These are phyloP conservation scores for Armadillidium nasatum DNA, from an alignment of 1,140 invertebrate species.

Conservation along the genomic window DNA sequence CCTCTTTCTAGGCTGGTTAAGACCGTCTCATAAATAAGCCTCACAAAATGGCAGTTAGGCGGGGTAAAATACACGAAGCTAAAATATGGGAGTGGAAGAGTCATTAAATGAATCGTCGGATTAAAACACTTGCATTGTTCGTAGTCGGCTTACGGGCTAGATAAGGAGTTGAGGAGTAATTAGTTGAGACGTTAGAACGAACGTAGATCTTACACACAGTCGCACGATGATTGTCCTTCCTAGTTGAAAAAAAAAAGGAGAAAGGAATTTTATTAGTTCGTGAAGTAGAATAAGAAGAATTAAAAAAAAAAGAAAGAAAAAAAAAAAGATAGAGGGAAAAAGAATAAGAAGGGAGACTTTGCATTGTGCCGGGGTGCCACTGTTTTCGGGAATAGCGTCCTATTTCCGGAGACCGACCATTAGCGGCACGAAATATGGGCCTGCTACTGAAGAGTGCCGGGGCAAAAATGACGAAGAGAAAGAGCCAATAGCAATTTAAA, in stretches of 20 bases:
- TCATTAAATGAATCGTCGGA: constrained; percentile 42
- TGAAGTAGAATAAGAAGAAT: constrained; percentile 1
- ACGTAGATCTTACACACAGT: constrained; percentile 34
- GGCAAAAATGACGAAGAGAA: constrained; percentile 37
- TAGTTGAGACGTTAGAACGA: constrained; percentile 33
- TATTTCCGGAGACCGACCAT: constrained; percentile 41
- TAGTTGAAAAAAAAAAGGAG: constrained; percentile 10
- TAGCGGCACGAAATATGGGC: constrained; percentile 40
- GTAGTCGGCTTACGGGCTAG: constrained; percentile 33
- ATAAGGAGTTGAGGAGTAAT: constrained; percentile 41
- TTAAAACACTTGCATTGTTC: constrained; percentile 42
- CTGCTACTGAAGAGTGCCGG: constrained; percentile 39
- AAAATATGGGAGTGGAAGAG: constrained; percentile 38
- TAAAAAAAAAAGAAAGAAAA: too few species aligned
- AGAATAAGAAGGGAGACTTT: constrained; percentile 18
- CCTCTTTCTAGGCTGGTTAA: constrained; percentile 27
- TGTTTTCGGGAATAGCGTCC: constrained; percentile 39
- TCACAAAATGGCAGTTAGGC: constrained; percentile 44
- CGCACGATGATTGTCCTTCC: constrained; percentile 40
- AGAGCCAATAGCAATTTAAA: constrained; percentile 41
- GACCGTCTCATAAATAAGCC: constrained; percentile 41
- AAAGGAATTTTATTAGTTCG: constrained; percentile 8
- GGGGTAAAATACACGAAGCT: constrained; percentile 42
- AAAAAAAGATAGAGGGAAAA: too few species aligned
- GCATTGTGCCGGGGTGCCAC: constrained; percentile 36